Conservation (phyloP, 2,113 vertebrate genomes). For the Coturnix japonica region DNA sequence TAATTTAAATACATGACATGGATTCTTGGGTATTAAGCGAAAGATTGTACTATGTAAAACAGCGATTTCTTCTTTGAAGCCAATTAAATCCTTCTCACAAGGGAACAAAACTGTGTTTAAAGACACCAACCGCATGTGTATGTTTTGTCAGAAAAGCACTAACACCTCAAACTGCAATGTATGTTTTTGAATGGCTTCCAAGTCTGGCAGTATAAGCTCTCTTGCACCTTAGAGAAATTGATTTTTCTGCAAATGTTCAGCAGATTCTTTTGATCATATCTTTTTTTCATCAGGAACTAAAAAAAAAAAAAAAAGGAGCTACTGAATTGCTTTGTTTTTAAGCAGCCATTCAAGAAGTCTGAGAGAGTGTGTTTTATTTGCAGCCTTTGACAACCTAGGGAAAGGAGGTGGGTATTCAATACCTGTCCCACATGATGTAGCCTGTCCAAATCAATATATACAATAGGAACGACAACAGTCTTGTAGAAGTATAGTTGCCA, state of each 20-base stretch:
- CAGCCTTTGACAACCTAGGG: neutral
- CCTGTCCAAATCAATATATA: neutral
- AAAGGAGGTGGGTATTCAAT: neutral
- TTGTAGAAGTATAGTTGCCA: neutral
- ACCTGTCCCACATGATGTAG: neutral
- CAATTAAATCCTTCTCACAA: neutral
- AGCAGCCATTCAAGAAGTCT: neutral
- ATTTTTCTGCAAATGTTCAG: slow-evolving; percentile 25
- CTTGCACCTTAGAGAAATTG: neutral
- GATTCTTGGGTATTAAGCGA: neutral
- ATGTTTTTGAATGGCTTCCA: neutral
- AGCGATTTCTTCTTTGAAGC: slow-evolving; percentile 14
- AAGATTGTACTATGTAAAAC: neutral
- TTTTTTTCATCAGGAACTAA: neutral
- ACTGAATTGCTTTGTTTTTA: neutral
- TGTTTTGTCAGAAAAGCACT: slow-evolving; percentile 23
- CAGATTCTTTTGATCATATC: neutral
- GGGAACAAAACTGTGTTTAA: slow-evolving; percentile 32
- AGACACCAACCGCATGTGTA: neutral
- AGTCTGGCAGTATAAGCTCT: neutral
- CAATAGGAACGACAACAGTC: neutral
- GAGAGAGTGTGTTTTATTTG: neutral
- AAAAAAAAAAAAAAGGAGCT: neutral
- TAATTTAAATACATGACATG: neutral
- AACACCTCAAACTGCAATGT: neutral